Conservation (phyloP, 2,888 invertebrate genomes). For the Cryptocheilus praepositus region DNA sequence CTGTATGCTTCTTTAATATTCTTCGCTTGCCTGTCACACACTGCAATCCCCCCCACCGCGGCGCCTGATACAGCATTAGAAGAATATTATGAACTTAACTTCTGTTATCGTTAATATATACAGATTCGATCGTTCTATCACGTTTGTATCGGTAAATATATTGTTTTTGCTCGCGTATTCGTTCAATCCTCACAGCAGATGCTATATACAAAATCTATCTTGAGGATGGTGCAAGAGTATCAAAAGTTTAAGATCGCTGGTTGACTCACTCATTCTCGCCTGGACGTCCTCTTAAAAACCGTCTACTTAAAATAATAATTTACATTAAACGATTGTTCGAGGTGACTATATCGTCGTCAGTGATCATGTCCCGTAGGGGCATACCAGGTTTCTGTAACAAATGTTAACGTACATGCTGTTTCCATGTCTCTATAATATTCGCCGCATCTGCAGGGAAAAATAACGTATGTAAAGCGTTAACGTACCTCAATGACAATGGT, state of each 20-base stretch:
- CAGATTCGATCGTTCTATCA: not conserved
- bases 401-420: not conserved
- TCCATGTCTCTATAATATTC: too few relatives aligned
- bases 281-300: constrained; percentile 6
- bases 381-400: constrained; percentile 58
- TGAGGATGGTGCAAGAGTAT: constrained; percentile 16
- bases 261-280: constrained; percentile 21
- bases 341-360: constrained; percentile 60
- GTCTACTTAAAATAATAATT: constrained; percentile 28
- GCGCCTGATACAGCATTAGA: constrained; percentile 30
- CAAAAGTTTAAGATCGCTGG: constrained; percentile 28
- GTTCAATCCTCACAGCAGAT: not conserved
- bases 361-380: constrained; percentile 63
- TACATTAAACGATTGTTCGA: constrained; percentile 57
- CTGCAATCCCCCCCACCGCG: not conserved
- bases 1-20: not conserved
- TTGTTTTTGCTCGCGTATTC: too few relatives aligned
- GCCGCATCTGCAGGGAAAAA: too few relatives aligned
- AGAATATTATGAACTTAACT: constrained; percentile 34
- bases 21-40: not conserved
- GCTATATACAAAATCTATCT: constrained; percentile 42
- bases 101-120: constrained; percentile 14
- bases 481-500: constrained; percentile 66
- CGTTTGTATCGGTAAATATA: too few relatives aligned
- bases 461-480: constrained; percentile 12